Percentiles rank a stretch among this genome's conserved stretches.
These are phyloP conservation scores for Holacanthella duospinosa DNA, from an alignment of 2,888 invertebrate genomes.

Conservation along the genomic window DNA sequence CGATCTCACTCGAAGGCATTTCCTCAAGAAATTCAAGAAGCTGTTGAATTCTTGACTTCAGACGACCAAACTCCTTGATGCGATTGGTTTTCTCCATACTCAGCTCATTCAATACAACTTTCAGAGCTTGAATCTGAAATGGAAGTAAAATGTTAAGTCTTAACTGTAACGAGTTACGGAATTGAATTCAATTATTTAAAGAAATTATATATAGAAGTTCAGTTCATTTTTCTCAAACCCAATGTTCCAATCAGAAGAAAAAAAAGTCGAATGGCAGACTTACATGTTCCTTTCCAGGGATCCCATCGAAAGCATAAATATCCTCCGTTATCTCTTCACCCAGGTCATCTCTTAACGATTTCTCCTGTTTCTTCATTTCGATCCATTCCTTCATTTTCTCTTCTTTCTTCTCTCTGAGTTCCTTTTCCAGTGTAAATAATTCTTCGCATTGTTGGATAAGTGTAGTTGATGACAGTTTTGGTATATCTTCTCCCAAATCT, in stretches of 20 bases:
- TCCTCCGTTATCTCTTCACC: neutral
- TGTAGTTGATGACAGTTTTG: neutral
- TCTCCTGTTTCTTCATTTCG: neutral
- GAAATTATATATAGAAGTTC: neutral
- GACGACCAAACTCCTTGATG: neutral
- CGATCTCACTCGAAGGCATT: neutral
- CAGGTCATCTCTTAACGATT: neutral
- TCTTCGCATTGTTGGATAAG: neutral
- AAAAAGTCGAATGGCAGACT: no score
- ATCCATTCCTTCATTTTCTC: neutral
- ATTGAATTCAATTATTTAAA: no score
- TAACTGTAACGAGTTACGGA: no score
- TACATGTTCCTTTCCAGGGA: neutral
- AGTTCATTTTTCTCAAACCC: neutral
- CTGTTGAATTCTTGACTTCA: neutral
- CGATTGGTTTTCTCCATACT: neutral
- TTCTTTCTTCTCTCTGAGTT: neutral
- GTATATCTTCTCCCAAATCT: neutral
- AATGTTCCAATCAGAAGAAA: neutral
- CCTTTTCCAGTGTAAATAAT: neutral
- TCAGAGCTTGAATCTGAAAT: neutral
- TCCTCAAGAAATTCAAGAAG: neutral
- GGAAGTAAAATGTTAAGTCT: no score
- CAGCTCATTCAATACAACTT: neutral
- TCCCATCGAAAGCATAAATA: neutral